Evolutionary conservation across 2,113 vertebrate species (phyloP).

Genomic region (Pseudorhombus dupliciocellatus): DNA sequence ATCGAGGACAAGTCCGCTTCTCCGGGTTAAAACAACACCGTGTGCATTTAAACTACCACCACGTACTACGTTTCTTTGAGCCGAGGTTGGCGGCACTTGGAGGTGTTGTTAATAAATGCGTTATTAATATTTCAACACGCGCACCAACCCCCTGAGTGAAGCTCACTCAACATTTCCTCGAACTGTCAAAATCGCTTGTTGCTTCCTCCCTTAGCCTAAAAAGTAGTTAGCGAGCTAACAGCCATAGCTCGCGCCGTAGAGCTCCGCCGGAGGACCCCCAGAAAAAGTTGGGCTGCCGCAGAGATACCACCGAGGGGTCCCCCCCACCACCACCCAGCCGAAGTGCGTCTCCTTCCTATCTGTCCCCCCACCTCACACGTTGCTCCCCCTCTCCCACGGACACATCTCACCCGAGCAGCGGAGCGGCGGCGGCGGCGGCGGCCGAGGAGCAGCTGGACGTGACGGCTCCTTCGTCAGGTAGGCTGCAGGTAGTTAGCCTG

Average conservation of each 20-base stretch:
- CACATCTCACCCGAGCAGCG: constrained; percentile 18
- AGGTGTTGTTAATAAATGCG: neutral
- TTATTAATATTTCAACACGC: neutral
- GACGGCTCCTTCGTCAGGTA: constrained; percentile 79
- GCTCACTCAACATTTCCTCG: constrained; percentile 59
- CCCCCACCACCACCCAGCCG: neutral
- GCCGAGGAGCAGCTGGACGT: constrained; percentile 72
- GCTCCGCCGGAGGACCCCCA: constrained; percentile 2
- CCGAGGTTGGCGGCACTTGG: accelerated
- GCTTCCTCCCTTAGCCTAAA: constrained; percentile 74
- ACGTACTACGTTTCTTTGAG: accelerated
- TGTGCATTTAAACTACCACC: accelerated
- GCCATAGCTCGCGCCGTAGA: constrained; percentile 1
- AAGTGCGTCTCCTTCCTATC: constrained; percentile 7
- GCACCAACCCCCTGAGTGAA: neutral
- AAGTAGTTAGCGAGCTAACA: constrained; percentile 78
- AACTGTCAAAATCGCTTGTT: constrained; percentile 86
- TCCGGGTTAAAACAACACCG: accelerated
- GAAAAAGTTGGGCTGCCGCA: constrained; percentile 45
- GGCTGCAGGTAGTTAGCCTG: constrained; percentile 71
- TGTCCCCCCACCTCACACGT: neutral
- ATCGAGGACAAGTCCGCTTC: neutral
- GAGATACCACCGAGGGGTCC: neutral
- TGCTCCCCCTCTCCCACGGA: constrained; percentile 7
- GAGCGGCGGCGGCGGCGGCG: neutral